Evolutionary conservation across 2,113 vertebrate genomes (phyloP).

Genomic region (Coryphaenoides rupestris): DNA sequence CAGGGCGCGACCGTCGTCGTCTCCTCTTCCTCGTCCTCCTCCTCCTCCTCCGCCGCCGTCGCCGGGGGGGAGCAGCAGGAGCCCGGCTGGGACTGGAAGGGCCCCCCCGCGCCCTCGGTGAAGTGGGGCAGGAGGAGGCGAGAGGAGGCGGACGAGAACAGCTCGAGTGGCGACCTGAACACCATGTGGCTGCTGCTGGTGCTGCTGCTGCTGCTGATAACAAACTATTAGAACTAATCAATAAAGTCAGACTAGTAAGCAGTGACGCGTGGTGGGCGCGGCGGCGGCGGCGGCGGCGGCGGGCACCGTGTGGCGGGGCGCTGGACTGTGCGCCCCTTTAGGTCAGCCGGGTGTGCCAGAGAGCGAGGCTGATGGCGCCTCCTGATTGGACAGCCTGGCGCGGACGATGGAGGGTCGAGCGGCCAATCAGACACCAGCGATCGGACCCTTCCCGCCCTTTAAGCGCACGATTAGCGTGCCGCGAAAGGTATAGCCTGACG

Average conservation of each 20-base stretch:
- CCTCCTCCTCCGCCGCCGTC: too few species aligned
- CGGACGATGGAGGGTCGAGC: constrained; percentile 83
- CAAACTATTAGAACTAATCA: constrained; percentile 16
- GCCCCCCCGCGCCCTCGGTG: constrained; percentile 81
- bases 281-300: neutral
- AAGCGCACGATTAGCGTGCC: constrained; percentile 11
- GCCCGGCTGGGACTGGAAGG: constrained; percentile 74
- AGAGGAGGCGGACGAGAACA: constrained; percentile 84
- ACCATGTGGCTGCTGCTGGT: constrained; percentile 92
- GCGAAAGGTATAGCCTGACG: too few species aligned
- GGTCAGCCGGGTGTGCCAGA: constrained; percentile 86
- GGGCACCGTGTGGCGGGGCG: constrained; percentile 42
- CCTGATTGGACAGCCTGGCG: constrained; percentile 85
- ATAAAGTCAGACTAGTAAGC: neutral
- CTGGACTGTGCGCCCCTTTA: constrained; percentile 81
- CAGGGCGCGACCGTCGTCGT: too few species aligned
- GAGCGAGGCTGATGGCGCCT: constrained; percentile 83
- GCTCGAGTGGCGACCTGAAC: constrained; percentile 93
- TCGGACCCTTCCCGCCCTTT: constrained; percentile 75
- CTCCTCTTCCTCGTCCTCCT: too few species aligned
- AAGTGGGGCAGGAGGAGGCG: constrained; percentile 91
- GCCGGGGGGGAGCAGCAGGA: constrained; percentile 83
- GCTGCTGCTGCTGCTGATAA: too few species aligned
- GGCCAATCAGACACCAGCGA: constrained; percentile 91
- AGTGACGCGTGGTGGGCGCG: neutral